Evolutionary conservation across 2,888 invertebrate genomes (phyloP), one percentile per base, ranked within the genome.

Genomic region (Orchestes rusci): DNA sequence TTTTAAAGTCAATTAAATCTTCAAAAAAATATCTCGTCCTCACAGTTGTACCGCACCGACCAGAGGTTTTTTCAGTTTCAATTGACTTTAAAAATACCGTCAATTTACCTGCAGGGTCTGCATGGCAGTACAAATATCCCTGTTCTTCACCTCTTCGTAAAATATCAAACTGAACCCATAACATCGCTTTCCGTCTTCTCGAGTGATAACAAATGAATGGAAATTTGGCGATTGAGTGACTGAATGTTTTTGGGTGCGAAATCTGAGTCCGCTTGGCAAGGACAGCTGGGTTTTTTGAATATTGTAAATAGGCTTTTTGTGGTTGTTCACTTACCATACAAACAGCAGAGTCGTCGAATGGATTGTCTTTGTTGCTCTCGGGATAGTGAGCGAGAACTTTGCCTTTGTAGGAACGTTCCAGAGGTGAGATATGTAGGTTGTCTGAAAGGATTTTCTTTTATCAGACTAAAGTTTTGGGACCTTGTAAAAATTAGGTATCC

Each of bases 201-300:
- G 78, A 10, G 97, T 97, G 50, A 97, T 91, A 43, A 97, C 83
- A 74, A 97, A 99, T 35, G 95, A 90, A 70, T 99, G 99, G 69
- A 96, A 94, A 62, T 77, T 80, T 8, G 94, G 87, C 58, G 88
- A 85, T 63, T 81, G 73, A 47, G 78, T 77, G 43, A 79, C 71
- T 32, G 77, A 75, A 69, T 94, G 90, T 68, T 91, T 92, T 67
- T 96, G 94, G 8, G 95, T 96, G 53, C 90, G 82, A 72, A 99
- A 96, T 61, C 87, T 82, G 40, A 99, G 72, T 31, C 97, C 97
- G 69, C 86, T 86, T 46, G 97, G 97, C 65, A 97, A 74, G 67
- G 93, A 93, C 31, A 99, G 76, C 96, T 97, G 45, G 17, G 65
- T n/a, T n/a, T n/a, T n/a, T n/a, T n/a, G n/a, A n/a, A n/a, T n/a